phyloP scores from a whole-genome alignment of 1,140 invertebrate genomes.

The Drosophila simulans region DNA sequence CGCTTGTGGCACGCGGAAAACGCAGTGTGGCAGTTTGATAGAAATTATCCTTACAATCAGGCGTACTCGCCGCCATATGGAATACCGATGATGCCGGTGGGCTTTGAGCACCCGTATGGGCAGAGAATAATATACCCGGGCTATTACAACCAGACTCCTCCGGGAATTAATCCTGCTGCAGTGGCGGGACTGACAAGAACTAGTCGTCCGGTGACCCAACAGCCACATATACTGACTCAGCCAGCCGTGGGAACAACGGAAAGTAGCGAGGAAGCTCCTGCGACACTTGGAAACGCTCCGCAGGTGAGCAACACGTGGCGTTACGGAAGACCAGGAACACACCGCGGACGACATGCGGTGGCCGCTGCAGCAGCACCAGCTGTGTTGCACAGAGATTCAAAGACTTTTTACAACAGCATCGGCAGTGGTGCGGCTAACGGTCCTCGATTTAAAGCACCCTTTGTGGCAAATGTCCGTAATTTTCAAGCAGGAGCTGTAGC shows the following conservation, averaged over 20 bases:
- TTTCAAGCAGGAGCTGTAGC: not conserved
- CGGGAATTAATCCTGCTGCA: slow-evolving; percentile 13
- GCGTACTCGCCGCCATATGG: slow-evolving; percentile 58
- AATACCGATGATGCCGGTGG: slow-evolving; percentile 62
- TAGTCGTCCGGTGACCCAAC: slow-evolving; percentile 41
- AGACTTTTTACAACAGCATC: slow-evolving; percentile 58
- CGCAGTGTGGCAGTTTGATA: slow-evolving; percentile 69
- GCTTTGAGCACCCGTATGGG: slow-evolving; percentile 55
- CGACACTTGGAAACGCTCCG: slow-evolving; percentile 2
- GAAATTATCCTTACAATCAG: slow-evolving; percentile 73
- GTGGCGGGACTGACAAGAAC: slow-evolving; percentile 10
- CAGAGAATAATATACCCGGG: slow-evolving; percentile 64
- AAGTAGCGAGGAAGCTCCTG: slow-evolving; percentile 7
- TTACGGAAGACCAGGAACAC: slow-evolving; percentile 3
- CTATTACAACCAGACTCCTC: slow-evolving; percentile 47
- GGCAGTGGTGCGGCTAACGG: slow-evolving; percentile 7
- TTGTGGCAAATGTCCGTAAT: slow-evolving; percentile 5
- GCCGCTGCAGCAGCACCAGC: slow-evolving; percentile 2
- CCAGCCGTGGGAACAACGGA: slow-evolving; percentile 7
- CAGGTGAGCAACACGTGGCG: slow-evolving; percentile 29
- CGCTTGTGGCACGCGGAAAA: slow-evolving; percentile 69
- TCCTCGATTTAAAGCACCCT: slow-evolving; percentile 35
- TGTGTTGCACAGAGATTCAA: slow-evolving; percentile 52
- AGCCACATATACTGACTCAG: slow-evolving; percentile 21
- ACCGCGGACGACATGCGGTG: slow-evolving; percentile 31